Conservation (phyloP, 2,888 invertebrate genomes). For the Polyommatus icarus region DNA sequence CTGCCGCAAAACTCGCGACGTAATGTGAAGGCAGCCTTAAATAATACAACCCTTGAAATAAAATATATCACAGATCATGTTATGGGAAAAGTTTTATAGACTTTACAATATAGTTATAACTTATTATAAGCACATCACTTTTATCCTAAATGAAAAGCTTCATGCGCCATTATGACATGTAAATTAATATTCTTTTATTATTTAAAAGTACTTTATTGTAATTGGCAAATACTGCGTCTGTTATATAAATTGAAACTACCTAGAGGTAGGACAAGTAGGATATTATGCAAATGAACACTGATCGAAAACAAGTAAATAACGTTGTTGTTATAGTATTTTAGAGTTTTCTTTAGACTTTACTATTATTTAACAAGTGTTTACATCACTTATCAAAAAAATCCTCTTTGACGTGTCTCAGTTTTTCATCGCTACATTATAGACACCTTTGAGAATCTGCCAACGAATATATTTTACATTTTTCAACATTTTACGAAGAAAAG, state of each 20-base stretch:
- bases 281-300: not conserved
- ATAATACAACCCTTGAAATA: no score
- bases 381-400: constrained; percentile 43
- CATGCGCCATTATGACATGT: not conserved
- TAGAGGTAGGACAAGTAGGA: no score
- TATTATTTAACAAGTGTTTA: constrained; percentile 42
- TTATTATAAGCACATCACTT: no score
- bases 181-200: no score
- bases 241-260: not conserved
- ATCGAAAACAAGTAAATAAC: not conserved
- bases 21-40: no score
- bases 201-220: no score
- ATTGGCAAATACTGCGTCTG: not conserved
- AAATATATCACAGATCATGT: no score
- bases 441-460: constrained; percentile 68
- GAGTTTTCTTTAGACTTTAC: not conserved
- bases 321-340: not conserved
- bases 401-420: constrained; percentile 20
- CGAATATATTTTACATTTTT: constrained; percentile 58
- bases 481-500: constrained; percentile 62
- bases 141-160: no score
- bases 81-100: no score
- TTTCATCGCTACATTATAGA: constrained; percentile 46
- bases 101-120: no score
- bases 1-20: no score